A percentile compares a stretch with the other conserved stretches of the same genome.
These are phyloP conservation scores for human DNA, from an alignment of 2,113 vertebrate species.

Conservation along the genomic window GRCh38 chr16:76410501-76411000, in stretches of 20 bases:
- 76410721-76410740: conserved; percentile 42
- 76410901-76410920: not conserved
- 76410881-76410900: not conserved
- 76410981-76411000: not conserved
- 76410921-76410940: not conserved
- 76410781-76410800: conserved; percentile 37
- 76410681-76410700: conserved; percentile 33
- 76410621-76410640: conserved; percentile 31
- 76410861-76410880: not conserved
- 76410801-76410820: conserved; percentile 10
- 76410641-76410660: conserved; percentile 27
- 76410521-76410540: conserved; percentile 58
- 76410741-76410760: conserved; percentile 17
- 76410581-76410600: not conserved
- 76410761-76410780: conserved; percentile 47
- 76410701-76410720: conserved; percentile 18
- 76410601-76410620: conserved; percentile 30
- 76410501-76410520: conserved; percentile 55
- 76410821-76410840: not conserved
- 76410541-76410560: not conserved
- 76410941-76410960: not conserved
- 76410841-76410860: not conserved
- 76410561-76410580: not conserved
- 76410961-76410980: not conserved
- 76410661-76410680: conserved; percentile 29